phyloP scores from a whole-genome alignment of 1,140 invertebrate species.

The Varroa destructor region DNA sequence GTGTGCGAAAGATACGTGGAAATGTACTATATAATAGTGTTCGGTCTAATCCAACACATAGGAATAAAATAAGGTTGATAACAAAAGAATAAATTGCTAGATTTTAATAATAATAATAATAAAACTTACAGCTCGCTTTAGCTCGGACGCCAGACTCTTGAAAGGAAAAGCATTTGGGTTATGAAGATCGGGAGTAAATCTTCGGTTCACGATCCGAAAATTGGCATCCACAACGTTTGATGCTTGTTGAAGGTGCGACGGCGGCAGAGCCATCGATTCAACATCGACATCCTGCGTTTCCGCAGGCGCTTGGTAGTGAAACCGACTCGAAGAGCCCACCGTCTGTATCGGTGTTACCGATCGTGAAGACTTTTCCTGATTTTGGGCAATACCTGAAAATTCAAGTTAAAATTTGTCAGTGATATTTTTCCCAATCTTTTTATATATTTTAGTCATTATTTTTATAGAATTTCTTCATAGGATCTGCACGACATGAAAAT shows the following conservation, averaged over 20 bases:
- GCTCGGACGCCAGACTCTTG: slow-evolving; percentile 24
- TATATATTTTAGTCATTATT: no score
- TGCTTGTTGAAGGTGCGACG: slow-evolving; percentile 7
- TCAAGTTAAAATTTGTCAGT: not conserved
- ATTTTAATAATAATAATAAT: no score
- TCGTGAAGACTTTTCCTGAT: not conserved
- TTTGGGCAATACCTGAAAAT: slow-evolving; percentile 21
- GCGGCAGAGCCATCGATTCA: slow-evolving; percentile 13
- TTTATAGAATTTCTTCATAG: no score
- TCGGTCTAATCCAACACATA: no score
- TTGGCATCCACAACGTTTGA: slow-evolving; percentile 23
- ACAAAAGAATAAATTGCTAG: no score
- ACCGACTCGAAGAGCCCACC: slow-evolving; percentile 9
- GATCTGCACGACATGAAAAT: no score
- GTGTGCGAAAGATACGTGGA: no score
- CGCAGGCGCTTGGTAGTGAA: slow-evolving; percentile 1
- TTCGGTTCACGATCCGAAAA: slow-evolving; percentile 19
- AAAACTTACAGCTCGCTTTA: slow-evolving; percentile 21
- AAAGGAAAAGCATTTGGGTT: slow-evolving; percentile 14
- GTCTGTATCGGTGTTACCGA: not conserved
- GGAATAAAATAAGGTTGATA: no score
- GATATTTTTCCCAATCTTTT: not conserved
- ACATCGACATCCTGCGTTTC: not conserved
- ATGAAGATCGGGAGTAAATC: not conserved
- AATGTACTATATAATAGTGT: no score